Evolutionary conservation across 2,113 vertebrate genomes (phyloP), one percentile per base, ranked within the genome.

Genomic region (Halcyon senegalensis): DNA sequence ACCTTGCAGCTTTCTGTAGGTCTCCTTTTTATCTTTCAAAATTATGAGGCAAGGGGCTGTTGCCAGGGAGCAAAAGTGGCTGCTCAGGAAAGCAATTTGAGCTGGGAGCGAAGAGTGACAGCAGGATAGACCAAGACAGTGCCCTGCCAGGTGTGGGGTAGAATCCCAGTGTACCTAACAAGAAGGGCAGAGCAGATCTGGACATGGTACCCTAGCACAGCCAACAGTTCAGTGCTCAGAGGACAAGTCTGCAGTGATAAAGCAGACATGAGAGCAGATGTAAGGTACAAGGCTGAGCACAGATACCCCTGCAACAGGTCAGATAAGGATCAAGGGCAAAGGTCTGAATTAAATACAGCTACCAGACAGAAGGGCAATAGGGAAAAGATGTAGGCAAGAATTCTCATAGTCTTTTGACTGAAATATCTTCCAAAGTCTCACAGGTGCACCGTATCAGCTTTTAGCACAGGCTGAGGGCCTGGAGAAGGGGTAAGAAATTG

Each of bases 111-210:
- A 51, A 73, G 28, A 33, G 9, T 59, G 24, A 73, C 16, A 13
- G 28, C 27, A 33, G 33, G 33, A 33, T 27, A 66, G 25, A 27
- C 16, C 2, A 2, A 21, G 10, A 5, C 46, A 63, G 11, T 27
- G n/a, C 20, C 35, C 37, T 46, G 6, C 15, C 19, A 21, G 27
- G 7, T 27, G 33, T 33, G 25, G 8, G 30, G 14, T 6, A 6
- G 35, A 46, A 4, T 23, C 41, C 19, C 23, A 31, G 14, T 0
- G 0, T 3, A 50, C 9, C 31, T 19, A 33, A 13, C 1, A n/a
- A 16, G 60, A 58, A 33, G 11, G 37, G 4, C 24, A 83, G 20
- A 44, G 13, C 8, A 43, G 21, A 44, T 16, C 37, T 25, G 8
- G 18, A 21, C 39, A 51, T 21, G 11, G 24, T 58, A 27, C 28